phyloP scores from a whole-genome alignment of 1,140 invertebrate species.

The Sweltsa coloradensis region DNA sequence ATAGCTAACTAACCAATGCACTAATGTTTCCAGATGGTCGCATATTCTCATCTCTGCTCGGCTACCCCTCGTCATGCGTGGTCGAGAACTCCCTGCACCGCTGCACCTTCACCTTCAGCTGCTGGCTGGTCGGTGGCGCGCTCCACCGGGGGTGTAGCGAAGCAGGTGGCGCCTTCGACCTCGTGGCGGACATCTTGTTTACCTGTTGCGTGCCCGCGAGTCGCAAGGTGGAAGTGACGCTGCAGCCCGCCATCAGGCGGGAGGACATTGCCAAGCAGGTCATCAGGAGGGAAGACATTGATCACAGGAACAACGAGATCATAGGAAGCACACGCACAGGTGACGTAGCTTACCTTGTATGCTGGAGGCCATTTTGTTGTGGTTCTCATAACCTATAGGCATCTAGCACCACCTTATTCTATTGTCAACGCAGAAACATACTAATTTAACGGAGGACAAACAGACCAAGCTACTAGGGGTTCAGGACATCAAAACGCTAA shows the following conservation, averaged over 20 bases:
- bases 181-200: slow-evolving; percentile 40
- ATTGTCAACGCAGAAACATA: too few relatives aligned
- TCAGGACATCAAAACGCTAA: too few relatives aligned
- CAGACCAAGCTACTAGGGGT: too few relatives aligned
- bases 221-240: background rate
- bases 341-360: too few relatives aligned
- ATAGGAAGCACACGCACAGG: slow-evolving; percentile 3
- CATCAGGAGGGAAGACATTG: slow-evolving; percentile 9
- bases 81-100: slow-evolving; percentile 38
- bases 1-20: too few relatives aligned
- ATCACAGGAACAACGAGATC: slow-evolving; percentile 10
- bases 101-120: slow-evolving; percentile 54
- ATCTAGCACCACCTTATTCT: too few relatives aligned
- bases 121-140: slow-evolving; percentile 53
- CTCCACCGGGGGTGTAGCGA: slow-evolving; percentile 44
- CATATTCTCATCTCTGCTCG: slow-evolving; percentile 41
- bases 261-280: background rate
- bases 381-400: too few relatives aligned
- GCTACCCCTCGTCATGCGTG: slow-evolving; percentile 43
- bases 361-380: too few relatives aligned
- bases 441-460: too few relatives aligned
- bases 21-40: slow-evolving; percentile 27
- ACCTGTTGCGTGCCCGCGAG: slow-evolving; percentile 44
- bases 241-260: background rate
- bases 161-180: slow-evolving; percentile 21